These are phyloP conservation scores for Gambusia yucatana DNA, from an alignment of 2,797 vertebrate genomes.

Conservation along the genomic window DNA sequence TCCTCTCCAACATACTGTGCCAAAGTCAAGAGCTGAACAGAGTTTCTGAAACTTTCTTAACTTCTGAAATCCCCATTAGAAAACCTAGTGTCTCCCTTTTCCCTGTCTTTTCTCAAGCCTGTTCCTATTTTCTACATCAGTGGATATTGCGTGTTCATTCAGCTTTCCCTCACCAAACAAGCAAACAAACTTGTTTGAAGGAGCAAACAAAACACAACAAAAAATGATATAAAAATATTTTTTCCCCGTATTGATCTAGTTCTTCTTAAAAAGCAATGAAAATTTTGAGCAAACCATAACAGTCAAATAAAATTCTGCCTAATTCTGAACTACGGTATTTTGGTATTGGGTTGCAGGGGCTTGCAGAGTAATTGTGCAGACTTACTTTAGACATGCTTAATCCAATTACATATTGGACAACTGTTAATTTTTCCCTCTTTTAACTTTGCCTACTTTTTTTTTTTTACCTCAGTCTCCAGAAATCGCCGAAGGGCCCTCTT, in stretches of 20 bases:
- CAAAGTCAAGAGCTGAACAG: slow-evolving; percentile 48
- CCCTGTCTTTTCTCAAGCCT: background rate
- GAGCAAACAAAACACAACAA: background rate
- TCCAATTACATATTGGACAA: background rate
- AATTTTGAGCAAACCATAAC: background rate
- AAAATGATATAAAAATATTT: background rate
- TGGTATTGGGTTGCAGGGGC: background rate
- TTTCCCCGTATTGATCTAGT: background rate
- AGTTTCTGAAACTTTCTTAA: slow-evolving; percentile 31
- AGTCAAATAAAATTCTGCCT: background rate
- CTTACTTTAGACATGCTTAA: background rate
- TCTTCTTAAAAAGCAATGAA: background rate
- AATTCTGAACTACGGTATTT: background rate
- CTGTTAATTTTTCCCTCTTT: background rate
- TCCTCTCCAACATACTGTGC: slow-evolving; percentile 32
- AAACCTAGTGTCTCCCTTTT: slow-evolving; percentile 11
- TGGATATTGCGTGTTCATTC: background rate
- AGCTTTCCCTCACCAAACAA: background rate
- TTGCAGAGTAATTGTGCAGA: background rate
- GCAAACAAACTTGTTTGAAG: background rate
- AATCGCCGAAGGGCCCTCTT: slow-evolving; percentile 95
- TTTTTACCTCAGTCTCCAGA: slow-evolving; percentile 94
- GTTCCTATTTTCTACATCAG: slow-evolving; percentile 1
- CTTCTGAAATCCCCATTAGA: slow-evolving; percentile 23
- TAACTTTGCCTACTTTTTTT: background rate